Conservation (phyloP, 2,888 invertebrate species). For the Myathropa florea region DNA sequence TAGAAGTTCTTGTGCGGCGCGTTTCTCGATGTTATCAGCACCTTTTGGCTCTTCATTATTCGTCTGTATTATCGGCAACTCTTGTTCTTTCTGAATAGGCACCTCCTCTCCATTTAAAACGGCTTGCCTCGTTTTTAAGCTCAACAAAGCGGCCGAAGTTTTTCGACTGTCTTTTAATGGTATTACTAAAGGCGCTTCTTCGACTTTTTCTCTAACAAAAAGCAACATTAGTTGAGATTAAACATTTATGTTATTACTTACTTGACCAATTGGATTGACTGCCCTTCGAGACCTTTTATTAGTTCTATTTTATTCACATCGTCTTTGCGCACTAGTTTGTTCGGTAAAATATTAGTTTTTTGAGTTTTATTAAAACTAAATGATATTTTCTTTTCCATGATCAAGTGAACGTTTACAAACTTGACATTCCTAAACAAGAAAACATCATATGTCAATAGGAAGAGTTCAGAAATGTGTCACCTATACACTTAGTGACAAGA, state of each 20-base stretch:
- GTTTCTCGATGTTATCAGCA: conserved; percentile 82
- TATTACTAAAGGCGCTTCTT: conserved; percentile 84
- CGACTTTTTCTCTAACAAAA: conserved; percentile 81
- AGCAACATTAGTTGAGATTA: neutral
- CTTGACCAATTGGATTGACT: conserved; percentile 89
- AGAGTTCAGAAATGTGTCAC: neutral
- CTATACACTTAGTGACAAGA: neutral
- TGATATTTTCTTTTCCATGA: conserved; percentile 89
- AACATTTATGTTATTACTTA: conserved; percentile 80
- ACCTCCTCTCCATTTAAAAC: conserved; percentile 75
- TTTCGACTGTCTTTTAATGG: conserved; percentile 84
- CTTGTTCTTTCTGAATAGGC: neutral
- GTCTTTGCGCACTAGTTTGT: conserved; percentile 77
- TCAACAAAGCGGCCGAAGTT: conserved; percentile 82
- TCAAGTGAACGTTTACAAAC: conserved; percentile 16
- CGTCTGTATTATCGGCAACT: conserved; percentile 39
- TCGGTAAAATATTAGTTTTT: conserved; percentile 81
- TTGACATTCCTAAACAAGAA: neutral
- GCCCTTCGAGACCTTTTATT: conserved; percentile 89
- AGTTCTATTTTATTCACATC: conserved; percentile 84
- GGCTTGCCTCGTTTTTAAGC: conserved; percentile 77
- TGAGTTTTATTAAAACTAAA: conserved; percentile 89
- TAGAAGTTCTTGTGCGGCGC: conserved; percentile 88
- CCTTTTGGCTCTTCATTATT: conserved; percentile 72
- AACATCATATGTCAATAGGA: neutral